phyloP scores from a whole-genome alignment of 2,888 invertebrate genomes.

The Slavum lentiscoides region DNA sequence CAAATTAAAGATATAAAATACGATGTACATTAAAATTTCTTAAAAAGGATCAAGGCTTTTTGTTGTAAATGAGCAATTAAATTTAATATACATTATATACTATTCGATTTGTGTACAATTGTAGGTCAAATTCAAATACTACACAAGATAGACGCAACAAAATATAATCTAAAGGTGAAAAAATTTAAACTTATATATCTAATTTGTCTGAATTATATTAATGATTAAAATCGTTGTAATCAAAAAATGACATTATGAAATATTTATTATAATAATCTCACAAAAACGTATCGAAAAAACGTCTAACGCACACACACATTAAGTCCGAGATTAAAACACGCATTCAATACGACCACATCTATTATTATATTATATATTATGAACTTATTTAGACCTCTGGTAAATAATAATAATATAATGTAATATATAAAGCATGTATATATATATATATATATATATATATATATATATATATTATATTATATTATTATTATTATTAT shows the following conservation, averaged over 20 bases:
- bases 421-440: neutral
- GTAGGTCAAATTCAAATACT: conserved; percentile 12
- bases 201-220: neutral
- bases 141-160: neutral
- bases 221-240: neutral
- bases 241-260: neutral
- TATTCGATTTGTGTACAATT: conserved; percentile 18
- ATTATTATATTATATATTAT: neutral
- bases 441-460: too few relatives aligned
- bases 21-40: neutral
- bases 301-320: too few relatives aligned
- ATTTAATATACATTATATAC: neutral
- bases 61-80: neutral
- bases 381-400: neutral
- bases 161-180: neutral
- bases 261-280: neutral
- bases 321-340: neutral
- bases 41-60: conserved; percentile 1
- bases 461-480: too few relatives aligned
- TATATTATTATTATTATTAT: too few relatives aligned
- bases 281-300: neutral
- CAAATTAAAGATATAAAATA: neutral
- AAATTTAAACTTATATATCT: conserved; percentile 1
- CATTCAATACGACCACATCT: neutral
- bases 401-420: neutral